Evolutionary conservation across 1,140 invertebrate species (phyloP), one percentile per base, ranked within the genome.

Genomic region (Polypedilum pembai): DNA sequence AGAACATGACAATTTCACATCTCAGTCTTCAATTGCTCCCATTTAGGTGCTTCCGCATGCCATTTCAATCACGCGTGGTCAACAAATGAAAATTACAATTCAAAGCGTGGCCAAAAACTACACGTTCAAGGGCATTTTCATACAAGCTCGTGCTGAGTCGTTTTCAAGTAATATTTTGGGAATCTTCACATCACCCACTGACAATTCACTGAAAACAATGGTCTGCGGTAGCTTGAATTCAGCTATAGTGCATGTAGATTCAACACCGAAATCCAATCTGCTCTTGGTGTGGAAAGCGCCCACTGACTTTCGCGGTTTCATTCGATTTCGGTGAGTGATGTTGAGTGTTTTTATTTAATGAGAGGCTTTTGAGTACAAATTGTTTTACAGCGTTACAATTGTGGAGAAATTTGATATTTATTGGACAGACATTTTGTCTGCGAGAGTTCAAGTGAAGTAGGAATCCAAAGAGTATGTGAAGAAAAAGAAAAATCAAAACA

Each of bases 11-110:
- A 10, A 56, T 56, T 56, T 4, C 12, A n/a, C n/a, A 56, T 10
- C 65, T 20, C 65, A 69, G 7, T 18, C 20, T 18, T 69, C 20
- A 20, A 69, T 69, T 69, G 15, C 65, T 8, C 17, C 17, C 18
- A 18, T 69, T 20, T 18, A 18, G 18, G 18, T 20, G 2, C 20
- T 69, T 8, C 65, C 65, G 65, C 65, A 69, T 69, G 4, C 65
- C 17, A 69, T 69, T 69, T 18, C 17, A 69, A 69, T 69, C 8
- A 18, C 17, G 7, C 18, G 17, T 69, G 65, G 20, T 21, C 65
- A 21, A 18, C 65, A 69, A 18, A 18, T 69, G 17, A 69, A 69
- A 69, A 21, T 69, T 69, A 69, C 65, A 69, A 20, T 69, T 69
- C 65, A 21, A 69, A 69, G 17, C 18, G 65, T 69, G 1, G 20